Percentiles rank a stretch among this genome's conserved stretches.
These are phyloP conservation scores for Aleiodes leptofemur DNA, from an alignment of 2,888 invertebrate genomes.

Conservation along the genomic window DNA sequence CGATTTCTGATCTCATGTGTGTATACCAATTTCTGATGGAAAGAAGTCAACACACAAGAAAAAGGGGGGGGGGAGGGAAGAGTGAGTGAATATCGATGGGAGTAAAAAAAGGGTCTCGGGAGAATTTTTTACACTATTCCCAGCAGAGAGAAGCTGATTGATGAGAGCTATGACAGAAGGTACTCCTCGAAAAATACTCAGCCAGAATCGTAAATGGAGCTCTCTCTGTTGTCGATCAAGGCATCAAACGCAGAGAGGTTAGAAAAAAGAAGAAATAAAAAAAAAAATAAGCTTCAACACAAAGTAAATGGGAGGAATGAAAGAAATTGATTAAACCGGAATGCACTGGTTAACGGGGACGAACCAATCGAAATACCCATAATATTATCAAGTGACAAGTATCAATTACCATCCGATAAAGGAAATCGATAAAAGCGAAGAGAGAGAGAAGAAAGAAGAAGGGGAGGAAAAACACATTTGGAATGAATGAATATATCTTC, in stretches of 20 bases:
- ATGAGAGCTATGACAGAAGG: conserved; percentile 52
- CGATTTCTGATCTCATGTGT: neutral
- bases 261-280: neutral
- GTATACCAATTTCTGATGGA: conserved; percentile 8
- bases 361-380: neutral
- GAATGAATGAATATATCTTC: conserved; percentile 3
- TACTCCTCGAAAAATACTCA: conserved; percentile 43
- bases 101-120: neutral
- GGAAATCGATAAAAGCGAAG: neutral
- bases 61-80: neutral
- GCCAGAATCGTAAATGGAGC: conserved; percentile 18
- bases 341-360: conserved; percentile 4
- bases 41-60: neutral
- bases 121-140: conserved; percentile 47
- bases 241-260: neutral
- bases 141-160: conserved; percentile 50
- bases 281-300: neutral
- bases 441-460: neutral
- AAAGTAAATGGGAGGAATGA: neutral
- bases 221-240: conserved; percentile 30
- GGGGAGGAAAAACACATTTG: neutral
- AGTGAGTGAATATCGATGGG: neutral
- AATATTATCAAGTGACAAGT: conserved; percentile 26
- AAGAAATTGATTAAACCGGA: neutral
- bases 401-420: conserved; percentile 22